phyloP scores from a whole-genome alignment of 1,140 invertebrate genomes.

The Lepidurus packardi region DNA sequence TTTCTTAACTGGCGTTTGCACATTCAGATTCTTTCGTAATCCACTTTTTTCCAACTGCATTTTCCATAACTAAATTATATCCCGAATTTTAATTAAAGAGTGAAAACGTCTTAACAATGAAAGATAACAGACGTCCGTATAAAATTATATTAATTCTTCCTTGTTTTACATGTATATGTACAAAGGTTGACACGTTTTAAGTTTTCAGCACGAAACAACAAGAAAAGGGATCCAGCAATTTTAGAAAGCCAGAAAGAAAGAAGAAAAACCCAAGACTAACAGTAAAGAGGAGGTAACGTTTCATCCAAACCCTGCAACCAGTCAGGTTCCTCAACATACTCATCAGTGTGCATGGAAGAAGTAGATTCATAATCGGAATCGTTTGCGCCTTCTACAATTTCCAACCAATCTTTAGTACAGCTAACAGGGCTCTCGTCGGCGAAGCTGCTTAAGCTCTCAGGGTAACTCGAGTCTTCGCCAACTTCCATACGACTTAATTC shows the following conservation, averaged over 20 bases:
- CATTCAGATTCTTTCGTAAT: too few species aligned
- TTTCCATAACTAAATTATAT: too few species aligned
- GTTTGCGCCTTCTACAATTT: not conserved
- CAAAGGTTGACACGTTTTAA: too few species aligned
- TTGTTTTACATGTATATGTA: not conserved
- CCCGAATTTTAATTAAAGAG: too few species aligned
- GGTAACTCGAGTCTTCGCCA: not conserved
- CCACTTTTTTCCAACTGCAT: too few species aligned
- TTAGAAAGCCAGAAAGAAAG: not conserved
- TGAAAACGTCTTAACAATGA: too few species aligned
- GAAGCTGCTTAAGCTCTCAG: constrained; percentile 5
- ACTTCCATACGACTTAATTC: not conserved
- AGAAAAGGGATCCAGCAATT: not conserved
- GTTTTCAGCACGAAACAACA: not conserved
- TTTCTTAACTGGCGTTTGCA: too few species aligned
- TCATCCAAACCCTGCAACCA: constrained; percentile 31
- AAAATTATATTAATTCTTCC: not conserved
- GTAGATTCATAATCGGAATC: constrained; percentile 24
- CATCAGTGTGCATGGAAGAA: constrained; percentile 29
- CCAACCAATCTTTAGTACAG: not conserved
- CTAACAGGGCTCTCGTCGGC: not conserved
- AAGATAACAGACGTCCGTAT: not conserved
- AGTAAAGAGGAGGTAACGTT: not conserved
- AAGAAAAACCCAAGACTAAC: not conserved
- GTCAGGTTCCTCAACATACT: constrained; percentile 31